phyloP scores from a whole-genome alignment of 2,797 vertebrate species.

The Rhinella marina region DNA sequence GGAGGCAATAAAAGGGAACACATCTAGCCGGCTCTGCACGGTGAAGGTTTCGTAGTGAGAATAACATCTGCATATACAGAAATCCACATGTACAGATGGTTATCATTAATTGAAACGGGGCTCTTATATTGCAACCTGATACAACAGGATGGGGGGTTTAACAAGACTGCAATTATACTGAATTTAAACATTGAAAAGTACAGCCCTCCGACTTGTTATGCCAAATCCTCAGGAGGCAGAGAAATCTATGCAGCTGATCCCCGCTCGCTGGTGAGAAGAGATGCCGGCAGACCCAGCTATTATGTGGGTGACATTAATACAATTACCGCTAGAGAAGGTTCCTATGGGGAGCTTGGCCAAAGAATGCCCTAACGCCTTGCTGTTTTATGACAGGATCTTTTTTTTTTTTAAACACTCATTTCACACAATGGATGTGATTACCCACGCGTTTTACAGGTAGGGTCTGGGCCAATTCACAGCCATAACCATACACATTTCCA shows the following conservation, averaged over 20 bases:
- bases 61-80: slow-evolving; percentile 60
- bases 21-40: slow-evolving; percentile 31
- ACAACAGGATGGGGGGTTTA: slow-evolving; percentile 52
- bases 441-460: not conserved
- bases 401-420: not conserved
- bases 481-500: not conserved
- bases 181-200: slow-evolving; percentile 50
- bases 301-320: not conserved
- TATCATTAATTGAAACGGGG: slow-evolving; percentile 60
- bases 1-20: slow-evolving; percentile 53
- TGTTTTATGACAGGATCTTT: not conserved
- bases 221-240: slow-evolving; percentile 26
- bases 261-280: slow-evolving; percentile 1
- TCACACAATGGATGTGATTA: not conserved
- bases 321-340: not conserved
- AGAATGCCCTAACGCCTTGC: not conserved
- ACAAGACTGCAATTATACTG: slow-evolving; percentile 59
- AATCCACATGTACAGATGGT: slow-evolving; percentile 62
- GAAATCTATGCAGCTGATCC: slow-evolving; percentile 34
- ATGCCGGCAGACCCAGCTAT: not conserved
- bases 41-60: slow-evolving; percentile 39
- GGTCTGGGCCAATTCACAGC: not conserved
- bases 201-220: slow-evolving; percentile 40
- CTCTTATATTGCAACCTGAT: slow-evolving; percentile 57
- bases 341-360: not conserved